Base-by-base conservation (phyloP, 2,888 invertebrate genomes). In the Resseliella maxima region DNA sequence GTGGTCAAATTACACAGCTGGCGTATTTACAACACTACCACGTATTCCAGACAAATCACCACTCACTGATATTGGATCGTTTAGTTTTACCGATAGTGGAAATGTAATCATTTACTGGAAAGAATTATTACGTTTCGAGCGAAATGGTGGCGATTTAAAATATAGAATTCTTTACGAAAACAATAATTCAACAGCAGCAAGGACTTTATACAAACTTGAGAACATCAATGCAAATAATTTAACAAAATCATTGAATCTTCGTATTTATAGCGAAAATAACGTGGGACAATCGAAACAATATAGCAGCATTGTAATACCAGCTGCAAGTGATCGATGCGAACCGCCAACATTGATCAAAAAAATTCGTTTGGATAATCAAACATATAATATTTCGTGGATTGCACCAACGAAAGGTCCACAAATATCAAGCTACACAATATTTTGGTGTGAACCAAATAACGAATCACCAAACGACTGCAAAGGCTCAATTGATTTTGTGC, bases 381-480 rank as follows among this genome's bases (percentile, higher is more conserved):
- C 93, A 38, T 95, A 94, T 89, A 94, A 94, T 89, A 90, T 96
- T 46, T 94, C 94, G 10, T 95, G 96, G 96, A 92, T 93, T 87
- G 92, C 92, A 36, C 92, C 92, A 31, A 93, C 94, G 1, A 0
- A 18, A 2, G 36, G 54, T 18, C 59, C 72, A 10, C 18, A 83
- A 0, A 59, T 54, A n/a, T 72, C 72, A 15, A 88, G 89, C 27
- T 96, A 95, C 88, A 96, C 96, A 1, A 92, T 96, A 86, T 96
- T 95, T 90, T 95, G 95, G 95, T 95, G 95, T 89, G 91, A 91
- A 86, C 92, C 92, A 87, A 91, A 91, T 8, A 90, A 91, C 45
- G 92, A 92, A 88, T 90, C 92, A 64, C 92, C 92, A 46, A 92
- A 92, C 89, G 92, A 92, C 86, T 94, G 94, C 89, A 89, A 91